phyloP scores from a whole-genome alignment of 2,888 invertebrate genomes.

The Dexiosoma caninum region DNA sequence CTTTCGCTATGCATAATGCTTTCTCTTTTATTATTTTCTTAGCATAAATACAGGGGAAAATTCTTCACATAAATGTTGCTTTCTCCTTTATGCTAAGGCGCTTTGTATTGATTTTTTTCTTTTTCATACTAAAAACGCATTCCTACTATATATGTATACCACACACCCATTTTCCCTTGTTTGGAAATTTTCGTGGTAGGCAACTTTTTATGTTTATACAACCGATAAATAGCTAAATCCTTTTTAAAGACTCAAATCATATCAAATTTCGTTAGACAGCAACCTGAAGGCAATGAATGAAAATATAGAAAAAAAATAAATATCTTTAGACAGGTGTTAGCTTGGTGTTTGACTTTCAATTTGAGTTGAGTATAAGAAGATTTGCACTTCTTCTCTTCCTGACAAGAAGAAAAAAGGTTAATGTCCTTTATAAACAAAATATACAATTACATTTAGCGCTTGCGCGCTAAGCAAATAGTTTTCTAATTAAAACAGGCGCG shows the following conservation, averaged over 20 bases:
- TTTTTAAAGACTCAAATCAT: conserved; percentile 16
- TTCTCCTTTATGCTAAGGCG: conserved; percentile 50
- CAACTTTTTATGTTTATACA: conserved; percentile 6
- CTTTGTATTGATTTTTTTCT: conserved; percentile 62
- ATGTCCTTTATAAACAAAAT: conserved; percentile 60
- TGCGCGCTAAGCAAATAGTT: conserved; percentile 31
- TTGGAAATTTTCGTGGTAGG: not conserved
- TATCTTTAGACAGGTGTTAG: not conserved
- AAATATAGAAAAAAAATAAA: not conserved
- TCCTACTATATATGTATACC: conserved; percentile 37
- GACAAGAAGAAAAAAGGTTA: conserved; percentile 54
- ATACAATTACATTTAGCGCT: conserved; percentile 31
- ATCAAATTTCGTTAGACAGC: conserved; percentile 22
- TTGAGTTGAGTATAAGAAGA: not conserved
- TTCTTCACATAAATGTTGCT: not conserved
- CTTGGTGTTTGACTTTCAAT: conserved; percentile 35
- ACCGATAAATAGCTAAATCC: conserved; percentile 26
- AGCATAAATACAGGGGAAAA: not conserved
- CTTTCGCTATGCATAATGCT: not conserved
- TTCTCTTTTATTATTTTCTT: not conserved
- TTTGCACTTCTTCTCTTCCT: not conserved
- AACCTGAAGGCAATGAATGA: not conserved
- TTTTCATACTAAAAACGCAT: conserved; percentile 45
- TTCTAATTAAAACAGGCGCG: conserved; percentile 50
- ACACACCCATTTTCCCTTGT: conserved; percentile 59